These are phyloP conservation scores for Macropodus opercularis DNA, from an alignment of 2,797 vertebrate genomes.

Conservation along the genomic window DNA sequence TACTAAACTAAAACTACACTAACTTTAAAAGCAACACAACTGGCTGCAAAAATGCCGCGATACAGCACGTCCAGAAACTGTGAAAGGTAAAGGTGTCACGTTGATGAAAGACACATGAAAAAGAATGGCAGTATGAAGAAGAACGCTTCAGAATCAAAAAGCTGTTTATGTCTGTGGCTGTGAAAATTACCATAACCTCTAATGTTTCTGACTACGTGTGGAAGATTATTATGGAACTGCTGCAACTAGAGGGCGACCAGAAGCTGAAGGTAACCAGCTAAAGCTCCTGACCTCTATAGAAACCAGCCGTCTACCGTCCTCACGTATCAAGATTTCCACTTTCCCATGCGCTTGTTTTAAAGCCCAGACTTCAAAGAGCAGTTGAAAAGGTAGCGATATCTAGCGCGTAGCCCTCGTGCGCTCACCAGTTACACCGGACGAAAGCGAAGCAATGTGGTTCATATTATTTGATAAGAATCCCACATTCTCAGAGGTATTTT, in stretches of 20 bases:
- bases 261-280: conserved; percentile 8
- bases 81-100: too few species aligned
- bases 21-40: too few species aligned
- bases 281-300: conserved; percentile 55
- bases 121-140: too few species aligned
- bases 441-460: conserved; percentile 84
- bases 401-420: conserved; percentile 50
- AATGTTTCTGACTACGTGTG: not conserved
- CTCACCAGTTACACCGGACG: conserved; percentile 59
- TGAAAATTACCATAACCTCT: not conserved
- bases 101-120: too few species aligned
- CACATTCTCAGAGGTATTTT: conserved; percentile 87
- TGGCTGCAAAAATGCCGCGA: too few species aligned
- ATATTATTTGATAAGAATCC: conserved; percentile 90
- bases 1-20: too few species aligned
- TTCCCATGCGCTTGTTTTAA: conserved; percentile 71
- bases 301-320: conserved; percentile 39
- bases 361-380: conserved; percentile 79
- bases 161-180: too few species aligned
- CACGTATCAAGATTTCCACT: conserved; percentile 57
- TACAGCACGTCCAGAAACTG: too few species aligned
- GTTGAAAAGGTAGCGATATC: conserved; percentile 82
- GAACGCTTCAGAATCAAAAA: too few species aligned
- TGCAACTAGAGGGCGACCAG: not conserved
- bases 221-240: not conserved